These are phyloP conservation scores for Argya squamiceps DNA, from an alignment of 2,797 vertebrate genomes.

Conservation along the genomic window DNA sequence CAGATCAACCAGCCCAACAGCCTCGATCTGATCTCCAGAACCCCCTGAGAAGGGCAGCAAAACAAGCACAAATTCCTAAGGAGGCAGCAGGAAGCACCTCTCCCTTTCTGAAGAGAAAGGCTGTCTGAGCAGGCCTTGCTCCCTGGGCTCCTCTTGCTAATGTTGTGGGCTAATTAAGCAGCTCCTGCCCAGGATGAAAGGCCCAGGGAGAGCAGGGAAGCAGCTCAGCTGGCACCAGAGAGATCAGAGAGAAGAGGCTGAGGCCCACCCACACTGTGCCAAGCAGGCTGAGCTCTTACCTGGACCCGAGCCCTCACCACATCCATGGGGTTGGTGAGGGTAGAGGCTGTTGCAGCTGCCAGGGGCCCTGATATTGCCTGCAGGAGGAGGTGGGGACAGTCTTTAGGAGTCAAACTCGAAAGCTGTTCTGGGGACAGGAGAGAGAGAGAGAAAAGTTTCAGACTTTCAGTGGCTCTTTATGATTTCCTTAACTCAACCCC, in stretches of 20 bases:
- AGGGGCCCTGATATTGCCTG: conserved; percentile 93
- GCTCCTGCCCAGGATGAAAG: neutral
- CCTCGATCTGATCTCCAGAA: neutral
- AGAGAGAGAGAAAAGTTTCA: neutral
- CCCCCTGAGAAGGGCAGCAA: neutral
- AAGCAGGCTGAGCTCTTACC: conserved; percentile 73
- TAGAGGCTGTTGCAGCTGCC: conserved; percentile 92
- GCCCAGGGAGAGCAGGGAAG: neutral
- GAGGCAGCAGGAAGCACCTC: neutral
- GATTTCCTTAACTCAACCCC: neutral
- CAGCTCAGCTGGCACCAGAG: neutral
- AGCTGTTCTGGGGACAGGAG: conserved; percentile 84
- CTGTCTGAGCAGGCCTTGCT: neutral
- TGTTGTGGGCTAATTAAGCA: neutral
- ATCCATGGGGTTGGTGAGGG: conserved; percentile 97
- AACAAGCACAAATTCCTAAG: neutral
- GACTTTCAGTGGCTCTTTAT: neutral
- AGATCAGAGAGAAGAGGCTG: neutral
- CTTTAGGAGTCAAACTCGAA: conserved; percentile 87
- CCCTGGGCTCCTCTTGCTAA: neutral
- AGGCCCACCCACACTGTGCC: neutral
- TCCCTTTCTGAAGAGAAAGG: neutral
- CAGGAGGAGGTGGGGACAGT: conserved; percentile 93
- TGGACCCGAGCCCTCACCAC: conserved; percentile 93
- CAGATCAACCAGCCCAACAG: neutral